Conservation (phyloP, 2,888 invertebrate genomes). For the Orchesella flavescens region DNA sequence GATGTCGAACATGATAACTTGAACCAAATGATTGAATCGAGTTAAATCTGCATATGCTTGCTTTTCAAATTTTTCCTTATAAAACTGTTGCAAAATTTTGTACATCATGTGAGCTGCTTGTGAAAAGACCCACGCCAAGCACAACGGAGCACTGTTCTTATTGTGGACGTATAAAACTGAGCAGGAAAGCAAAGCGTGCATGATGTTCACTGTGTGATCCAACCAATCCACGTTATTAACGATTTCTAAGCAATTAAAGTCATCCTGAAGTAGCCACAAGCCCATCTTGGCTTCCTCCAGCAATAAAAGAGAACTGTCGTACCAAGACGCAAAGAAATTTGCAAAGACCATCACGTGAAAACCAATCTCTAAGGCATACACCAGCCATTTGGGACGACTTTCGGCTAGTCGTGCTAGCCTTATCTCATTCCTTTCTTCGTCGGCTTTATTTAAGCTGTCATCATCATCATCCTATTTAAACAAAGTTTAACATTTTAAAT, state of each 20-base stretch:
- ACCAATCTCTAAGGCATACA: neutral
- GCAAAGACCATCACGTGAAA: constrained; percentile 39
- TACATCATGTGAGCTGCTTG: constrained; percentile 18
- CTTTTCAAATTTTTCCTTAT: constrained; percentile 35
- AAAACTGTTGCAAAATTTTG: constrained; percentile 29
- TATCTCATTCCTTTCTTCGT: constrained; percentile 10
- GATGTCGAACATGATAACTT: neutral
- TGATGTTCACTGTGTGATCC: constrained; percentile 28
- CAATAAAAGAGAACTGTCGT: constrained; percentile 12
- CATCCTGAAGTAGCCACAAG: constrained; percentile 22
- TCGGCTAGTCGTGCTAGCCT: constrained; percentile 15
- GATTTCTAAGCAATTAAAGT: constrained; percentile 34
- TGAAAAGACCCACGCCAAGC: constrained; percentile 30
- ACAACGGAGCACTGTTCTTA: constrained; percentile 10
- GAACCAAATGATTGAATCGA: neutral
- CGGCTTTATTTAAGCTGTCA: neutral
- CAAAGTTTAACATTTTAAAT: neutral
- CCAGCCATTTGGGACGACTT: constrained; percentile 32
- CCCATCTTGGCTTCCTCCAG: constrained; percentile 38
- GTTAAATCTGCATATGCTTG: neutral
- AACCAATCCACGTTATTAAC: constrained; percentile 20
- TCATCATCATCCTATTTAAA: constrained; percentile 10
- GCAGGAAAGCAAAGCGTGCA: constrained; percentile 22
- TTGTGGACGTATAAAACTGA: constrained; percentile 35
- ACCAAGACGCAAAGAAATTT: constrained; percentile 39